Percentiles rank a stretch among this genome's conserved stretches.
Evolutionary conservation across 2,797 vertebrate species (phyloP).

Genomic region (Cossypha heuglini): DNA sequence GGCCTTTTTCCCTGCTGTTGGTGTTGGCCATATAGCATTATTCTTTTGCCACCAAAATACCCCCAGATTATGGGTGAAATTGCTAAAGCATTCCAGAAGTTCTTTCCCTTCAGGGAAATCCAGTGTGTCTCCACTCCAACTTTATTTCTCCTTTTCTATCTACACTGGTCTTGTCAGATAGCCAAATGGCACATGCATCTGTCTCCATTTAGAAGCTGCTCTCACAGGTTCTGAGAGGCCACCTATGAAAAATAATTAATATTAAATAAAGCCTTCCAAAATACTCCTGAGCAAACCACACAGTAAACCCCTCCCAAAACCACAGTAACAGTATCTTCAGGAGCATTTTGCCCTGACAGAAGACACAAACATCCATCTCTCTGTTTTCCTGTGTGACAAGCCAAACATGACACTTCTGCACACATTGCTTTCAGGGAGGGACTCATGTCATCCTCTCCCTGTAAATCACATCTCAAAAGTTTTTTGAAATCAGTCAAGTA

Average conservation of each 20-base stretch:
- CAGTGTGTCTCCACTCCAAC: neutral
- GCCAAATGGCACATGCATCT: neutral
- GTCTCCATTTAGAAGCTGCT: neutral
- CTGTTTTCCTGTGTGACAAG: neutral
- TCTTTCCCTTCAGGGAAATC: neutral
- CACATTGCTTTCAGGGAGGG: fast-evolving
- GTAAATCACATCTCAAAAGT: neutral
- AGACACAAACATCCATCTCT: neutral
- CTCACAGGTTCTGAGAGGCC: neutral
- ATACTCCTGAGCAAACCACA: neutral
- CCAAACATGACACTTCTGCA: neutral
- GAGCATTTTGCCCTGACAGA: neutral
- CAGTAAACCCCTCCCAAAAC: neutral
- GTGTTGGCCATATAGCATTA: neutral
- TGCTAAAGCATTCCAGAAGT: neutral
- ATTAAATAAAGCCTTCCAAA: neutral
- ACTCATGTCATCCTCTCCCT: neutral
- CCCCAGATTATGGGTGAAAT: neutral
- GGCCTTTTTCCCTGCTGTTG: neutral
- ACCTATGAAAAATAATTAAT: neutral
- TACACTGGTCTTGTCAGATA: neutral
- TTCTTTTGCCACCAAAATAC: neutral
- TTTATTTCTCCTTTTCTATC: neutral
- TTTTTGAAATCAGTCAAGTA: neutral
- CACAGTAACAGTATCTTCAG: neutral